phyloP scores from a whole-genome alignment of 2,888 invertebrate genomes.

The Chironomus tentans region DNA sequence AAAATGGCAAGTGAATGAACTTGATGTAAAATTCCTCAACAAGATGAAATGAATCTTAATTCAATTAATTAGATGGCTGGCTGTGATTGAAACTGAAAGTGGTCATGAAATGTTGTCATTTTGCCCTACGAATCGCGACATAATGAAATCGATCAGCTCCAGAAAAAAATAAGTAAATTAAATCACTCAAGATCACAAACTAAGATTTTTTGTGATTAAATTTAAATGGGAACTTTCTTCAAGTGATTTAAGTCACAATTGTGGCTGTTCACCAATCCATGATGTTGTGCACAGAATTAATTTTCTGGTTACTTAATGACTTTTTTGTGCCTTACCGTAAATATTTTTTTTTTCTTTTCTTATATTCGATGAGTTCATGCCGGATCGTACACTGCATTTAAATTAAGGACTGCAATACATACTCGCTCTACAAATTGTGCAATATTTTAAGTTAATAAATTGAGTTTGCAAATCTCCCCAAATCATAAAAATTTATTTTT shows the following conservation, averaged over 20 bases:
- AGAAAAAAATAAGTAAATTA: background rate
- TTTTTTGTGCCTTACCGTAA: background rate
- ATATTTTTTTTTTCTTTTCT: too few species aligned
- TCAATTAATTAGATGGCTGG: background rate
- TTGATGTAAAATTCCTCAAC: background rate
- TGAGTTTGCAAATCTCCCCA: too few species aligned
- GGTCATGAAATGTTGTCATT: background rate
- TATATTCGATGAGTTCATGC: background rate
- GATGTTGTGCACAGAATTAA: background rate
- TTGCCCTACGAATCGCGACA: too few species aligned
- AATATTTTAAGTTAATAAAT: too few species aligned
- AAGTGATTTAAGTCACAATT: background rate
- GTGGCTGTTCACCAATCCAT: background rate
- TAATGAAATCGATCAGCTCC: too few species aligned
- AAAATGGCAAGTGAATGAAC: background rate
- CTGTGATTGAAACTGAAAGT: background rate
- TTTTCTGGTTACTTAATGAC: background rate
- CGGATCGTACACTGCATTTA: background rate
- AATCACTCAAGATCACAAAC: background rate
- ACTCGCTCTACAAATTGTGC: too few species aligned
- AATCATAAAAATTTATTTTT: background rate
- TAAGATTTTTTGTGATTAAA: background rate
- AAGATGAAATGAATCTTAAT: background rate
- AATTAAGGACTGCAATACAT: background rate
- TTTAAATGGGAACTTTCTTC: background rate